Evolutionary conservation across 2,888 invertebrate genomes (phyloP), one percentile per base, ranked within the genome.

Genomic region (Pilophorus perplexus): DNA sequence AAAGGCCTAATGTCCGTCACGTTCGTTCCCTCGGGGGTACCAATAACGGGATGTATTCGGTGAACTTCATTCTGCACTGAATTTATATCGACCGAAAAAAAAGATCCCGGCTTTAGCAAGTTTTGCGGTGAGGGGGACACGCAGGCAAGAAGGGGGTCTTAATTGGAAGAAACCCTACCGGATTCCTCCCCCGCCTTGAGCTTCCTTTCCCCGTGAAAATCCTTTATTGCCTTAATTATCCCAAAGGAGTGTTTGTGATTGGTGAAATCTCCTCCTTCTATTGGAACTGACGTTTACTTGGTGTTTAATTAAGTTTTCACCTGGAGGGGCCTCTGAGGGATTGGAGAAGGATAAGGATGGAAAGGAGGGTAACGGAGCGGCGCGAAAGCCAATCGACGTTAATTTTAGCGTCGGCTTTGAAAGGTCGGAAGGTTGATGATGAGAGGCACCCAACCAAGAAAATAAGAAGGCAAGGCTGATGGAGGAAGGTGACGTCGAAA

Each of bases 261-360:
- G 46, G 46, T 46, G 46, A 46, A 46, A 46, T 46, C 16, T 25
- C 46, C 23, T 25, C 22, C 25, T 46, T 25, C 20, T 46, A 46
- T 46, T 46, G 46, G 46, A 46, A 46, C 46, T 46, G 46, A 46
- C 46, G 46, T 46, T 46, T 46, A 46, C 46, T 25, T 46, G 46
- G 46, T n/a, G n/a, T 46, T 46, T 46, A 46, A 46, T 46, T 46
- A 46, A 46, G 46, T 46, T 46, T 46, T 46, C 46, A 46, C 46
- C 46, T 46, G 23, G 23, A 46, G 23, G 46, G 46, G 46, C 23
- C 22, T n/a, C n/a, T n/a, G n/a, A n/a, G n/a, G n/a, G n/a, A n/a
- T n/a, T n/a, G n/a, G n/a, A n/a, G n/a, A n/a, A n/a, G n/a, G n/a
- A n/a, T n/a, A n/a, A n/a, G n/a, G n/a, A n/a, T n/a, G n/a, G n/a